Percentiles rank a stretch among this genome's conserved stretches.
These are phyloP conservation scores for Paracyprichromis sp. DNA, from an alignment of 2,113 vertebrate genomes.

Conservation along the genomic window DNA sequence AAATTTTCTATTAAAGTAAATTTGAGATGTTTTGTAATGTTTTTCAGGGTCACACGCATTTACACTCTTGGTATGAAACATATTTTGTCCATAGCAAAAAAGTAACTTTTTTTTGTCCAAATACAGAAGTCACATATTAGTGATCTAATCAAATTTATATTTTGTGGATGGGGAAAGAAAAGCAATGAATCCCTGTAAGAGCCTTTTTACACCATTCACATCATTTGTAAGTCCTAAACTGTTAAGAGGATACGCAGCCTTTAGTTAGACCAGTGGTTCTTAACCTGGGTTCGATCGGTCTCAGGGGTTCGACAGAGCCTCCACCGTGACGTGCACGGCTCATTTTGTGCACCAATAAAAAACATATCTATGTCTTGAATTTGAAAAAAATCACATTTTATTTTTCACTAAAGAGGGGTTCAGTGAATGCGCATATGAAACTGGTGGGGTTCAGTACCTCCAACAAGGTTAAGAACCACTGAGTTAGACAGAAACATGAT, in stretches of 20 bases:
- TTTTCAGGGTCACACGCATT: neutral
- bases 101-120: neutral
- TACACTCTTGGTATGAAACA: neutral
- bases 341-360: too few relatives aligned
- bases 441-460: too few relatives aligned
- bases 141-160: neutral
- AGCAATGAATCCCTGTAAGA: neutral
- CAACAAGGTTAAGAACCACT: too few relatives aligned
- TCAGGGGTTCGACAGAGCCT: too few relatives aligned
- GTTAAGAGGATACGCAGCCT: neutral
- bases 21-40: neutral
- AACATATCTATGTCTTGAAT: too few relatives aligned
- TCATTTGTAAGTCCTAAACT: neutral
- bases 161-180: neutral
- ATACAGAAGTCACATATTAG: neutral
- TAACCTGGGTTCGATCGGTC: too few relatives aligned
- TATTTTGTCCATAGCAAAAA: neutral
- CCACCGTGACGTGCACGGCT: too few relatives aligned
- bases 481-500: neutral
- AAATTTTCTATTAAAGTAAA: neutral
- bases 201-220: neutral
- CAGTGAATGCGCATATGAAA: too few relatives aligned
- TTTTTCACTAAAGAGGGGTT: too few relatives aligned
- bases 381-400: too few relatives aligned
- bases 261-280: neutral